Conservation (phyloP, 2,113 vertebrate genomes). For the Acanthisitta chloris region DNA sequence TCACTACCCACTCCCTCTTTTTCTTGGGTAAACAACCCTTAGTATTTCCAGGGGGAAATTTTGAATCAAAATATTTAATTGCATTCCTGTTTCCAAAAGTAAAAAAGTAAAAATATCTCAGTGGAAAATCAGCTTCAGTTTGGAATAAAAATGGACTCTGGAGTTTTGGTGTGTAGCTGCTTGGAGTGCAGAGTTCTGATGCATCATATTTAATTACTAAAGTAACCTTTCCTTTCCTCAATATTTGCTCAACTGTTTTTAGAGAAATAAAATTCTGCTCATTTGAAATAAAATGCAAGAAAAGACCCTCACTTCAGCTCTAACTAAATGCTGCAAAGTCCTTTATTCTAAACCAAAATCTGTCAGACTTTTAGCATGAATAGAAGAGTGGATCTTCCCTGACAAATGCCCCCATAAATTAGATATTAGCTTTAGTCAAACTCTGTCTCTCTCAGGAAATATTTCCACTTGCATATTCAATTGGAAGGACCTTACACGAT, state of each 20-base stretch:
- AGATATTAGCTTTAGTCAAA: constrained; percentile 69
- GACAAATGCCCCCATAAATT: constrained; percentile 72
- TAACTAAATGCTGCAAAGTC: not conserved
- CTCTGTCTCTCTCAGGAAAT: constrained; percentile 65
- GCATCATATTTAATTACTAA: not conserved
- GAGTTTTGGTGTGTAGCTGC: not conserved
- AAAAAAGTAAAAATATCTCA: not conserved
- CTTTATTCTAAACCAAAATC: constrained; percentile 31
- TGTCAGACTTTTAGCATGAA: constrained; percentile 38
- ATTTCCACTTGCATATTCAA: constrained; percentile 61
- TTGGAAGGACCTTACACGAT: constrained; percentile 44
- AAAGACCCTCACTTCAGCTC: not conserved
- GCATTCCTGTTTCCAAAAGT: not conserved
- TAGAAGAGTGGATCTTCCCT: constrained; percentile 59
- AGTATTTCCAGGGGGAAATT: not conserved
- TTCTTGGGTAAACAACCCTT: not conserved
- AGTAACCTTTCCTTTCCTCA: not conserved
- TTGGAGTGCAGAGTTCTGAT: not conserved
- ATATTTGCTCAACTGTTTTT: constrained; percentile 30
- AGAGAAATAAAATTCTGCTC: not conserved
- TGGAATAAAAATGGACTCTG: not conserved
- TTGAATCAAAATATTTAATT: not conserved
- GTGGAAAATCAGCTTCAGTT: not conserved
- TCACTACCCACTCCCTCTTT: not conserved
- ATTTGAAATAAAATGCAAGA: constrained; percentile 10